Evolutionary conservation across 1,140 invertebrate genomes (phyloP), one percentile per base, ranked within the genome.

Genomic region (Rhopalosiphum maidis): DNA sequence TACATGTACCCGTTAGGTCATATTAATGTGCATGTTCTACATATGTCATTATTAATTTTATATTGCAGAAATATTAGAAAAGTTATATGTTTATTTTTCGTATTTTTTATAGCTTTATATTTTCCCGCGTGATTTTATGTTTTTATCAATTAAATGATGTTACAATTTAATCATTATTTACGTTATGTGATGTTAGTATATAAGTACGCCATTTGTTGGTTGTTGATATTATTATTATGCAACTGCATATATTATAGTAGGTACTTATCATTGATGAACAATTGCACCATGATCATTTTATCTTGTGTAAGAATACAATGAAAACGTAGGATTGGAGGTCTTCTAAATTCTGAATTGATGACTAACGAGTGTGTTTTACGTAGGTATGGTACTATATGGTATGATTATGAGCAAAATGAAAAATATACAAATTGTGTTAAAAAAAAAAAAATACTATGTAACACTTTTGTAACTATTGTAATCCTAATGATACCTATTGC

Each of bases 281-380:
- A 85, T 93, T 55, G 91, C 91, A 93, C 48, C 91, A 86, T 55
- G 89, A 37, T 5, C 25, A 43, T 93, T 93, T 93, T 85, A 46
- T 92, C 68, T 92, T 92, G 91, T 35, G 60, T 11, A 85, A 85
- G 48, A 93, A 85, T 25, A 93, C 91, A 93, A 93, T 93, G 91
- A 85, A 55, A 54, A 55, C 91, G 91, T 93, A 93, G 91, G 91
- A 93, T 85, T 93, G 82, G 82, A 93, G 82, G 91, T 93, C 91
- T 93, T 86, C 22, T 93, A 83, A 93, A 93, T 55, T 93, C 82
- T 55, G 91, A 51, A 93, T 93, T 30, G 77, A 51, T 93, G 91
- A 93, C 91, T 93, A 93, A 93, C 91, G 82, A 85, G 91, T 86
- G 46, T 68, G 37, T 90, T 90, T 68, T 54, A 93, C 91, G 82